phyloP scores from a whole-genome alignment of 2,797 vertebrate species.

The Morus bassanus region DNA sequence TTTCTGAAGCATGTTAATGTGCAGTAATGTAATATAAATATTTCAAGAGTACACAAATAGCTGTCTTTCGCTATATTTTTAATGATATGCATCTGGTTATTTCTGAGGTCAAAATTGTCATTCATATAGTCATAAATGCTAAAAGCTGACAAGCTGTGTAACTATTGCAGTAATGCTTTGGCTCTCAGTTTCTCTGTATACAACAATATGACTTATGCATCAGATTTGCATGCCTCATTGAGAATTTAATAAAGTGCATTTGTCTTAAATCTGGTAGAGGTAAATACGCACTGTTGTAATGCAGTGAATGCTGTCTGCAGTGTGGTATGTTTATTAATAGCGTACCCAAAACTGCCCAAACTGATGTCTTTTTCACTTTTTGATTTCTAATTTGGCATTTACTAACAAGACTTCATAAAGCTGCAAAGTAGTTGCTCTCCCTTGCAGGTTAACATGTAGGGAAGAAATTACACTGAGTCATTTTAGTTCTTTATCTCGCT shows the following conservation, averaged over 20 bases:
- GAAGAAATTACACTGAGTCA: not conserved
- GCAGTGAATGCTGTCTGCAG: not conserved
- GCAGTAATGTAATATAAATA: not conserved
- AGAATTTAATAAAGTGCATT: not conserved
- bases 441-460: not conserved
- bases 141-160: not conserved
- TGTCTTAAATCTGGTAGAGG: not conserved
- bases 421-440: not conserved
- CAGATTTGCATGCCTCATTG: not conserved
- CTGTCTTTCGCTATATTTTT: not conserved
- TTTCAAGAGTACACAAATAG: not conserved
- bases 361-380: not conserved
- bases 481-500: not conserved
- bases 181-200: not conserved
- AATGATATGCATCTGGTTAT: not conserved
- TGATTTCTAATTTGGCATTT: not conserved
- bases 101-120: not conserved
- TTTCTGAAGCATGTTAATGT: not conserved
- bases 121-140: not conserved
- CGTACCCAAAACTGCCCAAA: not conserved
- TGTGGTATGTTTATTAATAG: not conserved
- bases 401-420: not conserved
- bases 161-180: not conserved
- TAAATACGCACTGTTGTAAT: not conserved
- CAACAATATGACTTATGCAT: not conserved